These are phyloP conservation scores for Kryptolebias ocellatus DNA, from an alignment of 2,797 vertebrate genomes.

Conservation along the genomic window DNA sequence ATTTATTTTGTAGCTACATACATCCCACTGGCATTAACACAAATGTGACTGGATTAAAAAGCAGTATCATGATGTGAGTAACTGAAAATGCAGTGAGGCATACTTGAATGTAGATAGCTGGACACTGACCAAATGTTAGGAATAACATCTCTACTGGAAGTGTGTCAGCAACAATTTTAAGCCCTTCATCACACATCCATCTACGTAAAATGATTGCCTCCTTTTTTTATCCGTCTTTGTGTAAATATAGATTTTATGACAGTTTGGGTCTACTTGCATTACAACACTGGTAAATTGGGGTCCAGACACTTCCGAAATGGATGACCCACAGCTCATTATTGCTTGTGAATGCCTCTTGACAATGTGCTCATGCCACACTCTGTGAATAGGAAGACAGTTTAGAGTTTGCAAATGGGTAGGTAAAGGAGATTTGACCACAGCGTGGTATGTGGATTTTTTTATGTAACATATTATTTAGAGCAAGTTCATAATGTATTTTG, in stretches of 20 bases:
- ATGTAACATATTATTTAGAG: conserved; percentile 4
- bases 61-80: too few relatives aligned
- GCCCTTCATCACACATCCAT: neutral
- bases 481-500: conserved; percentile 8
- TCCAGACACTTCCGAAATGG: neutral
- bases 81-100: conserved; percentile 1
- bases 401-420: conserved; percentile 3
- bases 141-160: neutral
- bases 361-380: neutral
- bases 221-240: neutral
- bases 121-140: neutral
- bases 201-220: neutral
- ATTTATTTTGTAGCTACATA: too few relatives aligned
- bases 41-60: too few relatives aligned
- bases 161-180: neutral
- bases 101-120: neutral
- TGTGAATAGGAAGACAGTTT: neutral
- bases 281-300: conserved; percentile 1
- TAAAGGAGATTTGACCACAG: conserved; percentile 1
- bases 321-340: neutral
- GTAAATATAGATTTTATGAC: neutral
- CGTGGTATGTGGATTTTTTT: neutral
- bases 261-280: neutral
- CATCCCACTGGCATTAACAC: too few relatives aligned
- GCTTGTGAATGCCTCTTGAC: neutral